These are phyloP conservation scores for Holcopasites calliopsidis DNA, from an alignment of 1,140 invertebrate genomes.

Conservation along the genomic window DNA sequence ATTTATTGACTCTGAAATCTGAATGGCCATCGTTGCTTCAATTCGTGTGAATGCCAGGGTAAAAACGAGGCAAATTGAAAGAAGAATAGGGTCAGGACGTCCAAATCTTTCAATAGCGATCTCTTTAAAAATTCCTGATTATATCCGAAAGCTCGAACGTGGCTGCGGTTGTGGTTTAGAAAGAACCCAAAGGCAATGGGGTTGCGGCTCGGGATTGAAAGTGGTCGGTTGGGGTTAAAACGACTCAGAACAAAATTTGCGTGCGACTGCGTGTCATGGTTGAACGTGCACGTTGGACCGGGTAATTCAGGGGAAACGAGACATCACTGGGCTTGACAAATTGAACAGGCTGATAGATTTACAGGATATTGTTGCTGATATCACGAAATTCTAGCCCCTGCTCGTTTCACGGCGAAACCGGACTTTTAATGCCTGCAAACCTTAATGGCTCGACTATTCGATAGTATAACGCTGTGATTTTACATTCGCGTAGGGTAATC, in stretches of 20 bases:
- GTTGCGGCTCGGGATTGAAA: neutral
- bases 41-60: no score
- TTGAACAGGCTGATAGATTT: slow-evolving; percentile 20
- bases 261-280: slow-evolving; percentile 11
- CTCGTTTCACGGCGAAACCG: neutral
- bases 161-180: slow-evolving; percentile 35
- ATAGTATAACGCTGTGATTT: neutral
- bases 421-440: neutral
- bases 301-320: slow-evolving; percentile 8
- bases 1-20: neutral
- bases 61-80: neutral
- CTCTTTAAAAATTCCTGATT: slow-evolving; percentile 33
- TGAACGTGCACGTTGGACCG: slow-evolving; percentile 20
- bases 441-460: no score
- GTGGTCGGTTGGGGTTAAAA: slow-evolving; percentile 24
- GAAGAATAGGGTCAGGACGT: no score
- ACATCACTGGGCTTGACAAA: slow-evolving; percentile 28
- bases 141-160: slow-evolving; percentile 32
- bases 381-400: neutral
- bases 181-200: neutral
- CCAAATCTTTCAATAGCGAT: slow-evolving; percentile 22
- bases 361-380: neutral
- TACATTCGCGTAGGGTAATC: no score
- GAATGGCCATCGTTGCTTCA: neutral
- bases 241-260: slow-evolving; percentile 29